Evolutionary conservation across 2,888 invertebrate genomes (phyloP).

Genomic region (Ophioninae sp.): DNA sequence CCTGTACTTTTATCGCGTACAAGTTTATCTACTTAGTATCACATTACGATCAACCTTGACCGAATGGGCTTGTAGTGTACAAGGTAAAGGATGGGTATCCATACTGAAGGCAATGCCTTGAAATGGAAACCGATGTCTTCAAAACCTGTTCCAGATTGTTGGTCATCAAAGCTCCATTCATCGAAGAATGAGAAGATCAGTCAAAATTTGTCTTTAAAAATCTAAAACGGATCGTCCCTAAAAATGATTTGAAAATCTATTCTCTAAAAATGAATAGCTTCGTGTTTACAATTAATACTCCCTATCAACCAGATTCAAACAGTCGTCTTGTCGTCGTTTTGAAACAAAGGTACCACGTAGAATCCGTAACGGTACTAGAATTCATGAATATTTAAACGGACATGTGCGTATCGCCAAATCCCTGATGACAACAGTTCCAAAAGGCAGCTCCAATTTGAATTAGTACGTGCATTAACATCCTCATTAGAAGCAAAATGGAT

Average conservation of each 20-base stretch:
- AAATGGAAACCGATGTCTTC: too few species aligned
- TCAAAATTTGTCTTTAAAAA: too few species aligned
- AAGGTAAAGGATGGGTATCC: not conserved
- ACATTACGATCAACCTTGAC: slow-evolving; percentile 56
- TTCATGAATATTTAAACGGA: not conserved
- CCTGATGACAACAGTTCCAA: slow-evolving; percentile 43
- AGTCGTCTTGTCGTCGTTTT: slow-evolving; percentile 35
- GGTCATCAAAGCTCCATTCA: too few species aligned
- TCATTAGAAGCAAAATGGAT: too few species aligned
- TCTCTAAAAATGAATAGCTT: not conserved
- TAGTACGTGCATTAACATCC: too few species aligned
- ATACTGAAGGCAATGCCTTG: too few species aligned
- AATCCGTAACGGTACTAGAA: slow-evolving; percentile 24
- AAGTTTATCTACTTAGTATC: slow-evolving; percentile 47
- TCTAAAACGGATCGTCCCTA: too few species aligned
- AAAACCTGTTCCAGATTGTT: too few species aligned
- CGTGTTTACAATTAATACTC: not conserved
- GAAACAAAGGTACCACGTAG: slow-evolving; percentile 19
- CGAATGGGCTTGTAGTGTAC: slow-evolving; percentile 25
- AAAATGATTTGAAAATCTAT: too few species aligned
- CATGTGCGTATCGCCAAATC: slow-evolving; percentile 31
- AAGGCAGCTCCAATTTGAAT: slow-evolving; percentile 33
- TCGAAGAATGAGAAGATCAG: too few species aligned
- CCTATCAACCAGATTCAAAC: slow-evolving; percentile 23
- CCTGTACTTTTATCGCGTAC: slow-evolving; percentile 5